phyloP scores from a whole-genome alignment of 2,888 invertebrate genomes.

The Drosophila lacicola region DNA sequence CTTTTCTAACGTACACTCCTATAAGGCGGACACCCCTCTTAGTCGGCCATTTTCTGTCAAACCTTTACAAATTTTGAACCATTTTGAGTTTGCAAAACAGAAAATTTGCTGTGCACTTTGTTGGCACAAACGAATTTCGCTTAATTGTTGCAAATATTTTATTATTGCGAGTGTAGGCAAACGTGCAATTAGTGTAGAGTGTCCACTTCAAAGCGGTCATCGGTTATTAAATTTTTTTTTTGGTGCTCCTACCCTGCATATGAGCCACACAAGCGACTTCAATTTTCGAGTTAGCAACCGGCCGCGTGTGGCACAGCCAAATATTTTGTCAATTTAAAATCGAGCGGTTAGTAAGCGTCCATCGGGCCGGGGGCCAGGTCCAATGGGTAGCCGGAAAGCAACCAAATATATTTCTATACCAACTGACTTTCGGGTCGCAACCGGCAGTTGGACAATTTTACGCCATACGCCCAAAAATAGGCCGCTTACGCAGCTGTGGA shows the following conservation, averaged over 20 bases:
- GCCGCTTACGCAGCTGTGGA: conserved; percentile 67
- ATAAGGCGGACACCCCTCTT: no score
- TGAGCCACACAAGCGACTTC: conserved; percentile 32
- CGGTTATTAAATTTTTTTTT: conserved; percentile 24
- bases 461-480: conserved; percentile 63
- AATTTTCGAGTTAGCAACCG: conserved; percentile 52
- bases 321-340: conserved; percentile 80
- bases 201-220: conserved; percentile 9
- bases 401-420: conserved; percentile 71
- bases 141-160: conserved; percentile 67
- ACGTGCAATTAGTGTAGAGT: conserved; percentile 66
- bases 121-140: conserved; percentile 31
- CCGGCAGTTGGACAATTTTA: conserved; percentile 77
- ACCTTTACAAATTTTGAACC: no score
- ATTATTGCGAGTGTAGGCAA: conserved; percentile 63
- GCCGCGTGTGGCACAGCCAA: conserved; percentile 47
- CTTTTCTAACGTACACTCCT: no score
- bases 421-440: conserved; percentile 71
- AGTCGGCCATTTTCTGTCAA: no score
- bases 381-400: conserved; percentile 36
- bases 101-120: conserved; percentile 26
- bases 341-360: conserved; percentile 44
- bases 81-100: conserved; percentile 7
- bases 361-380: conserved; percentile 2
- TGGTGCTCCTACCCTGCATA: conserved; percentile 1